Evolutionary conservation across 2,113 vertebrate genomes (phyloP), one percentile per base, ranked within the genome.

Genomic region (Istiophorus platypterus): DNA sequence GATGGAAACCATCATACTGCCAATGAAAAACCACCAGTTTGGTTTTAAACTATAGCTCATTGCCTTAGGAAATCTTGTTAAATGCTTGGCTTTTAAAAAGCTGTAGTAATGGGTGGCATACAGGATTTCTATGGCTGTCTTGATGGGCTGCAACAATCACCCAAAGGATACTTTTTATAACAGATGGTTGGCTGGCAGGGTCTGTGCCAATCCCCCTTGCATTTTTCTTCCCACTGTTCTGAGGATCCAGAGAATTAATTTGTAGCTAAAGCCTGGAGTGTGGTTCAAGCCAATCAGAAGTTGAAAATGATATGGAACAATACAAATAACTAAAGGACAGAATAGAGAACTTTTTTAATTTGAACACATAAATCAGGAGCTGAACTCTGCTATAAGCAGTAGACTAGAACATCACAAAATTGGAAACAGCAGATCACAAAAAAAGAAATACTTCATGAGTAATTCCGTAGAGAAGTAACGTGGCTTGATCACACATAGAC

Each of bases 171-270:
- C 59, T 52, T 86, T 82, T 86, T 70, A 74, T 80, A 87, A 82
- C 85, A 85, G 86, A 91, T 89, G 86, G 81, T 67, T 86, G 69
- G 56, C 61, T 89, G 59, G 37, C 72, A 89, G 85, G 67, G 47
- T 67, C 37, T 64, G 51, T 80, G 57, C 72, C 84, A 84, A 74
- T 70, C 51, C 29, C 67, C 61, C 54, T 62, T 61, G 29, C 73
- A 14, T 56, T 65, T 85, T 76, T 85, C 65, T 70, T 59, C 57
- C 70, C 59, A 62, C 47, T 57, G 51, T 64, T 59, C 67, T 67
- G 59, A 84, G 61, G 62, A 56, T 82, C 67, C 31, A 84, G 22
- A 67, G 72, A 20, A 70, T 80, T 80, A 27, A 85, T 81, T 73
- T 61, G 54, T n/a, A 70, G 56, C 41, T 66, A 77, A 73, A 79